phyloP scores from a whole-genome alignment of 1,140 invertebrate species.

The Wiebesia pumilae region DNA sequence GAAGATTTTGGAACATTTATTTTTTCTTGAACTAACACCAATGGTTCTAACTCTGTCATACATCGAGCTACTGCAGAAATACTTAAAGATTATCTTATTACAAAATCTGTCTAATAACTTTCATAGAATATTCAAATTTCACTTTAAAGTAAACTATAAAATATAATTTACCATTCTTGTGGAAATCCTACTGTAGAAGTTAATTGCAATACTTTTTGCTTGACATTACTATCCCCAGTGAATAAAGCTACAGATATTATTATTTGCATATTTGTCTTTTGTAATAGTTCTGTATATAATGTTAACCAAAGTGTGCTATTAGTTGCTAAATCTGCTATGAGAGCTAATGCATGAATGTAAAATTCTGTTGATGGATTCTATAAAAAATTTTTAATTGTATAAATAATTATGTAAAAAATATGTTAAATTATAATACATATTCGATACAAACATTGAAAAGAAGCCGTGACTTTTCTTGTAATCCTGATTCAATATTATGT shows the following conservation, averaged over 20 bases:
- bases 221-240: constrained; percentile 71
- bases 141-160: constrained; percentile 3
- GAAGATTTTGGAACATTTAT: constrained; percentile 53
- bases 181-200: constrained; percentile 71
- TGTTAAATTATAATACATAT: background rate
- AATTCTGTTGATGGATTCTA: constrained; percentile 69
- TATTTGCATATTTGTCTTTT: constrained; percentile 74
- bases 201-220: constrained; percentile 73
- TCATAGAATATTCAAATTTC: background rate
- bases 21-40: constrained; percentile 66
- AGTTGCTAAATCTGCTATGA: constrained; percentile 72
- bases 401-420: background rate
- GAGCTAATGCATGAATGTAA: constrained; percentile 72
- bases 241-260: constrained; percentile 75
- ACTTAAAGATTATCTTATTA: constrained; percentile 56
- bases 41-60: constrained; percentile 73
- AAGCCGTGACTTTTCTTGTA: constrained; percentile 59
- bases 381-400: constrained; percentile 49
- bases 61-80: constrained; percentile 68
- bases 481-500: constrained; percentile 54
- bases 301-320: constrained; percentile 72
- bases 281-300: constrained; percentile 71
- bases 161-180: constrained; percentile 64
- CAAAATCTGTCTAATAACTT: background rate
- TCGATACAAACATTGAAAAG: constrained; percentile 61